These are phyloP conservation scores for Gasterosteus aculeatus DNA, from an alignment of 2,113 vertebrate species.

Conservation along the genomic window DNA sequence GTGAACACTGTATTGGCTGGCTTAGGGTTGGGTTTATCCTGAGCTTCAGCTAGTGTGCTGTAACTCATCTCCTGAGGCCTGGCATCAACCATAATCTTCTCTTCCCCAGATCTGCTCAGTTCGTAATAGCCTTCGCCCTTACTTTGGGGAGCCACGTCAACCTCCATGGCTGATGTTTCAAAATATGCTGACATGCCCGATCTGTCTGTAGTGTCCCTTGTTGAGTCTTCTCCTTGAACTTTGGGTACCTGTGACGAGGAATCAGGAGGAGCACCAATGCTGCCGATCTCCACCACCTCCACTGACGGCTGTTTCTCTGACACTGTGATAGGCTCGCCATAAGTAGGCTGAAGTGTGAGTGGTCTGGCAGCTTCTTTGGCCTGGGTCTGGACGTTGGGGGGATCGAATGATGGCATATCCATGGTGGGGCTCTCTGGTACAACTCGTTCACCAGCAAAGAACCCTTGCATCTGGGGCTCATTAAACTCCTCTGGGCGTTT, in stretches of 20 bases:
- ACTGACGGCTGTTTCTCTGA: slow-evolving; percentile 82
- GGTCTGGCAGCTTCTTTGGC: slow-evolving; percentile 72
- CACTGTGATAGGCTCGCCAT: slow-evolving; percentile 74
- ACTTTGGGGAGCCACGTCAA: slow-evolving; percentile 73
- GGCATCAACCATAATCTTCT: slow-evolving; percentile 65
- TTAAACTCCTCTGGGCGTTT: slow-evolving; percentile 74
- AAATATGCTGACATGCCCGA: slow-evolving; percentile 99
- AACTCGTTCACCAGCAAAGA: slow-evolving; percentile 74
- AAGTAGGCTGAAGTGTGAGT: slow-evolving; percentile 69
- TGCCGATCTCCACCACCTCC: slow-evolving; percentile 77
- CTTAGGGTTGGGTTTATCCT: slow-evolving; percentile 80
- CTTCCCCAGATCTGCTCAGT: slow-evolving; percentile 89
- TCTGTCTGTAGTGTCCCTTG: slow-evolving; percentile 82
- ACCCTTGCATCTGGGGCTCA: slow-evolving; percentile 71
- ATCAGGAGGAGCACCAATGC: slow-evolving; percentile 64
- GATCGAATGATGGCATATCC: slow-evolving; percentile 73
- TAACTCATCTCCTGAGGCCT: slow-evolving; percentile 85
- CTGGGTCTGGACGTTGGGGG: slow-evolving; percentile 71
- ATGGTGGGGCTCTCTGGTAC: slow-evolving; percentile 77
- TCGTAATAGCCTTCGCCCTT: slow-evolving; percentile 94
- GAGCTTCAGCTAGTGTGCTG: slow-evolving; percentile 84
- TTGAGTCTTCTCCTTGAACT: slow-evolving; percentile 65
- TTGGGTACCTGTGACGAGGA: slow-evolving; percentile 57
- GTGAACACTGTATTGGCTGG: slow-evolving; percentile 82
- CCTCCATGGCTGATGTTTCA: slow-evolving; percentile 93